A percentile compares a stretch with the other conserved stretches of the same genome.
These are phyloP conservation scores for Endotricha flammealis DNA, from an alignment of 2,888 invertebrate genomes.

Conservation along the genomic window DNA sequence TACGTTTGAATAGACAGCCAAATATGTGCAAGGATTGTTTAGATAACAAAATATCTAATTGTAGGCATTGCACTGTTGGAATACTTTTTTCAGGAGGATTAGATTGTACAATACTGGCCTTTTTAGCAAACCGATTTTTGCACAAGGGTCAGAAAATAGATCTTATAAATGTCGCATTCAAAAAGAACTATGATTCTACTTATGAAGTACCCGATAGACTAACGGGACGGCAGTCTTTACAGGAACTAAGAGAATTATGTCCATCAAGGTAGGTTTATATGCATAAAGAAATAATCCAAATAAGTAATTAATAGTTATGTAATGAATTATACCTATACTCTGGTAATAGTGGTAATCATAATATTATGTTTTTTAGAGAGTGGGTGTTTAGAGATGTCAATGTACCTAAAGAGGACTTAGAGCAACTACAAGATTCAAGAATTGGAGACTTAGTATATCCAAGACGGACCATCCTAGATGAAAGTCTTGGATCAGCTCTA, in stretches of 20 bases:
- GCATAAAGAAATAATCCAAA: too few relatives aligned
- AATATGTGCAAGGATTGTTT: slow-evolving; percentile 80
- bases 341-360: too few relatives aligned
- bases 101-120: slow-evolving; percentile 95
- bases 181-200: slow-evolving; percentile 54
- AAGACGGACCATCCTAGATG: slow-evolving; percentile 92
- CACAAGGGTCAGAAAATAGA: slow-evolving; percentile 85
- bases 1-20: slow-evolving; percentile 80
- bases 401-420: slow-evolving; percentile 82
- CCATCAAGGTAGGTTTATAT: slow-evolving; percentile 80
- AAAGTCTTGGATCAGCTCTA: slow-evolving; percentile 95
- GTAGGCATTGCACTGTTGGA: slow-evolving; percentile 83
- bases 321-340: too few relatives aligned
- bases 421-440: slow-evolving; percentile 67
- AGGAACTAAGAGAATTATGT: slow-evolving; percentile 83
- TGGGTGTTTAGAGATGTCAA: slow-evolving; percentile 93
- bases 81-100: slow-evolving; percentile 97
- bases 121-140: slow-evolving; percentile 85
- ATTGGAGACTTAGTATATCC: slow-evolving; percentile 92
- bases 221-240: slow-evolving; percentile 84
- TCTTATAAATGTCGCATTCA: slow-evolving; percentile 96
- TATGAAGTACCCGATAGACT: slow-evolving; percentile 90
- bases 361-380: slow-evolving; percentile 55
- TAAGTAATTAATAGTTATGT: too few relatives aligned
- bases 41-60: slow-evolving; percentile 32